phyloP scores from a whole-genome alignment of 2,888 invertebrate genomes.

The Alitta virens region DNA sequence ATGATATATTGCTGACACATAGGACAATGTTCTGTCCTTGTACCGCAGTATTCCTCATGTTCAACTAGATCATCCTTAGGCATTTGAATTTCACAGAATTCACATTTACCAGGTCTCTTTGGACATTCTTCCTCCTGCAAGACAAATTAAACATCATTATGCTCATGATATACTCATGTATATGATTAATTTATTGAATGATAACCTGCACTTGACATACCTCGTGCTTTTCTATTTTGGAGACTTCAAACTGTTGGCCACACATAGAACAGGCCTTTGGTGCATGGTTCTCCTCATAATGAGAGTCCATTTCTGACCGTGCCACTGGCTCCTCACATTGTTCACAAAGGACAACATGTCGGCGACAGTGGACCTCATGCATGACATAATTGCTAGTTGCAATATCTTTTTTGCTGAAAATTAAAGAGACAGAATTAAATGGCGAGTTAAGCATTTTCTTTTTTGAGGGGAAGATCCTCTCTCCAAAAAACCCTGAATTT shows the following conservation, averaged over 20 bases:
- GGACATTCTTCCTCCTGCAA: conserved; percentile 63
- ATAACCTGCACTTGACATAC: no score
- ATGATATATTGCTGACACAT: conserved; percentile 71
- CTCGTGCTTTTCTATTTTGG: conserved; percentile 51
- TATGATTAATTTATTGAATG: no score
- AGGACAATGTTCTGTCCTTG: conserved; percentile 69
- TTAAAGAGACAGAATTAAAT: background rate
- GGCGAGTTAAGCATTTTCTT: no score
- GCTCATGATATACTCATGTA: background rate
- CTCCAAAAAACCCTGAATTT: no score
- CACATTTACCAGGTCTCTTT: conserved; percentile 64
- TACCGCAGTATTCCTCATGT: conserved; percentile 72
- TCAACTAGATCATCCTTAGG: conserved; percentile 64
- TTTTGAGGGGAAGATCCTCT: no score
- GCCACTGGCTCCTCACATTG: conserved; percentile 70
- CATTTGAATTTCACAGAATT: conserved; percentile 69
- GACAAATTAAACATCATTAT: conserved; percentile 5
- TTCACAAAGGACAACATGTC: conserved; percentile 68
- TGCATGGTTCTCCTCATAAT: conserved; percentile 60
- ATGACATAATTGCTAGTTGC: conserved; percentile 69
- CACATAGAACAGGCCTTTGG: conserved; percentile 56
- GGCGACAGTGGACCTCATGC: conserved; percentile 70
- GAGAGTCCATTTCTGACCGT: conserved; percentile 63
- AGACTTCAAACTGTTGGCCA: conserved; percentile 47
- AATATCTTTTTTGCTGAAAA: conserved; percentile 64